Evolutionary conservation across 2,888 invertebrate species (phyloP).

Genomic region (Priocnemis perturbator): DNA sequence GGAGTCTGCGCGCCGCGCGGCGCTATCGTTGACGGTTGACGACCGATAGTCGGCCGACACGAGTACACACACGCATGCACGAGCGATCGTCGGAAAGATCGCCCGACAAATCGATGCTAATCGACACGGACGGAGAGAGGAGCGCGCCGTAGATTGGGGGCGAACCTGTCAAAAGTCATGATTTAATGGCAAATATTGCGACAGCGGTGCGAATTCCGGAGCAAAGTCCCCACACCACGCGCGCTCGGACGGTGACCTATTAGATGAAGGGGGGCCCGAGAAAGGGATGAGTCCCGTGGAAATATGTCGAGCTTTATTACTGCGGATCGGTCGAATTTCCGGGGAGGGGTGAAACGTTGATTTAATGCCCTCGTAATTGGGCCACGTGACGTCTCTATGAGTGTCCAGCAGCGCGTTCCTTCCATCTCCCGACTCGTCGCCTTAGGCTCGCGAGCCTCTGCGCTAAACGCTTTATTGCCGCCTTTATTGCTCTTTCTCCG

Average conservation of each 20-base stretch:
- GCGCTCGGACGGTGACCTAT: slow-evolving; percentile 26
- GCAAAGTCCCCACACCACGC: slow-evolving; percentile 71
- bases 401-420: slow-evolving; percentile 31
- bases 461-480: slow-evolving; percentile 64
- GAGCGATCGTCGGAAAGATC: too few species aligned
- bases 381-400: slow-evolving; percentile 72
- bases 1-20: too few species aligned
- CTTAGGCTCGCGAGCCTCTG: slow-evolving; percentile 22
- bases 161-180: slow-evolving; percentile 72
- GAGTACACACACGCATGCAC: too few species aligned
- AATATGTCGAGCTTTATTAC: slow-evolving; percentile 73
- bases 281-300: slow-evolving; percentile 62
- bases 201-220: slow-evolving; percentile 56
- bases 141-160: too few species aligned
- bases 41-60: too few species aligned
- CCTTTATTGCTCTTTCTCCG: slow-evolving; percentile 64
- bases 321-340: slow-evolving; percentile 60
- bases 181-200: slow-evolving; percentile 76
- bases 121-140: too few species aligned
- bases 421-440: neutral
- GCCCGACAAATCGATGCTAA: too few species aligned
- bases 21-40: too few species aligned
- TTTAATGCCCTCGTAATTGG: slow-evolving; percentile 75
- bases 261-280: slow-evolving; percentile 29
- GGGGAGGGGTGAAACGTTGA: slow-evolving; percentile 70